Evolutionary conservation across 2,888 invertebrate genomes (phyloP).

Genomic region (Hololepta plana): DNA sequence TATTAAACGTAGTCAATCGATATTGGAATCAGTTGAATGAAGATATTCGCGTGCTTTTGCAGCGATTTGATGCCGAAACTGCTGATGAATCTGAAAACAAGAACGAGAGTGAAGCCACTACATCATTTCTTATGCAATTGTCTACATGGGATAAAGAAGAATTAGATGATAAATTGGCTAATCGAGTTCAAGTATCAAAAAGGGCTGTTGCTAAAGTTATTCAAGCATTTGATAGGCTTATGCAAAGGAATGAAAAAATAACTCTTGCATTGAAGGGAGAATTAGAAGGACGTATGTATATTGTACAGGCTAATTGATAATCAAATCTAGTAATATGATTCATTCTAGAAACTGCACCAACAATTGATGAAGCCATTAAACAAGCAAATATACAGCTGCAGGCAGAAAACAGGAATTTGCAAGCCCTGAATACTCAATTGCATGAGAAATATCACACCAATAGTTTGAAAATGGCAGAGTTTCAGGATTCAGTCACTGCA

Average conservation of each 20-base stretch:
- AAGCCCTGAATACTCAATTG: constrained; percentile 73
- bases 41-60: constrained; percentile 83
- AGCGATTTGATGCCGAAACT: constrained; percentile 93
- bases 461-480: constrained; percentile 73
- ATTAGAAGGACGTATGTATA: constrained; percentile 42
- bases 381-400: constrained; percentile 77
- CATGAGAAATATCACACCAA: constrained; percentile 89
- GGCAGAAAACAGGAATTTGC: constrained; percentile 80
- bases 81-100: constrained; percentile 91
- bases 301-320: constrained; percentile 2
- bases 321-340: not conserved
- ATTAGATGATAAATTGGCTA: constrained; percentile 86
- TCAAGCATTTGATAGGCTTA: constrained; percentile 88
- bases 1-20: constrained; percentile 91
- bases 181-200: constrained; percentile 91
- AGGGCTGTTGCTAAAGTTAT: constrained; percentile 92
- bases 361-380: constrained; percentile 65
- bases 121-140: constrained; percentile 84
- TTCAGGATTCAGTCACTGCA: constrained; percentile 74
- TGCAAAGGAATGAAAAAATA: constrained; percentile 91
- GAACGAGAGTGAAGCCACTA: constrained; percentile 93
- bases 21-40: constrained; percentile 97
- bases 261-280: constrained; percentile 75
- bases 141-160: constrained; percentile 98
- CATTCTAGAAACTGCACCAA: constrained; percentile 44